phyloP scores from a whole-genome alignment of 2,113 vertebrate genomes.

The Spermophilus dauricus region DNA sequence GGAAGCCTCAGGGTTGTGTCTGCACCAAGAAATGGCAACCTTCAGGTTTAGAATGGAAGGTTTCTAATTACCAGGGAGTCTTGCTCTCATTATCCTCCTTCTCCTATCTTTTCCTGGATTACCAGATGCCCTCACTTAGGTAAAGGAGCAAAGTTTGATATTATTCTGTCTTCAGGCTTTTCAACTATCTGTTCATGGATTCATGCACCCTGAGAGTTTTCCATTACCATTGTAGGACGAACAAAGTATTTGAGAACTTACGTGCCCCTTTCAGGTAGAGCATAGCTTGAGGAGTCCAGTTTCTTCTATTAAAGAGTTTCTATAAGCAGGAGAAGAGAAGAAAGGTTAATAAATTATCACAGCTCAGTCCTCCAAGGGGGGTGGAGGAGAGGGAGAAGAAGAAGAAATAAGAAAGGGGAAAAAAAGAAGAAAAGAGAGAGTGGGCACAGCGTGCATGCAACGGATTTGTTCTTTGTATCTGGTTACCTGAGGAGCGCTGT shows the following conservation, averaged over 20 bases:
- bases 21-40: no score
- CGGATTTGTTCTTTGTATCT: no score
- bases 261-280: conserved; percentile 97
- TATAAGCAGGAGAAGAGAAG: conserved; percentile 76
- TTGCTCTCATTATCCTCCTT: accelerated
- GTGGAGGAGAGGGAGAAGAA: accelerated
- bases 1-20: no score
- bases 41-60: neutral
- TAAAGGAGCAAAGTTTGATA: neutral
- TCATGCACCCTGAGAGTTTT: neutral
- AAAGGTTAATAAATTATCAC: neutral
- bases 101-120: neutral
- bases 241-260: conserved; percentile 86
- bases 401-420: accelerated
- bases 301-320: conserved; percentile 93
- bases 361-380: no score
- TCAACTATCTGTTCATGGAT: neutral
- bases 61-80: neutral
- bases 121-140: neutral
- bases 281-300: conserved; percentile 99
- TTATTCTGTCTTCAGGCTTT: no score
- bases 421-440: no score
- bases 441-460: neutral
- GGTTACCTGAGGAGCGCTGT: conserved; percentile 92
- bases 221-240: neutral